phyloP scores from a whole-genome alignment of 2,113 vertebrate genomes.

The Paralichthys olivaceus region DNA sequence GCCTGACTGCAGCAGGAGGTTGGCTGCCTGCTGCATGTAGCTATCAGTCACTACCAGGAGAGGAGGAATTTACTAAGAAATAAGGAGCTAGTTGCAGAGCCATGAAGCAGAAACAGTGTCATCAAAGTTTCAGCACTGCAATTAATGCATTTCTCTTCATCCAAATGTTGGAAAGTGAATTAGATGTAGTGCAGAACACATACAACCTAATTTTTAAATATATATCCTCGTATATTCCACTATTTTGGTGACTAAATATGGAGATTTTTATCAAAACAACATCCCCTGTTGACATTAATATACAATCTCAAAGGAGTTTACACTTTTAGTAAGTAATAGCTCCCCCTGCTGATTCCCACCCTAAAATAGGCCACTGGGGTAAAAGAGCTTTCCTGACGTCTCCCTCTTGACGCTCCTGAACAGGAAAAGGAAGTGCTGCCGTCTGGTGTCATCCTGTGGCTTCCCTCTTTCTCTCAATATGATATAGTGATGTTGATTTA shows the following conservation, averaged over 20 bases:
- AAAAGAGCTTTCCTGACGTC: slow-evolving; percentile 17
- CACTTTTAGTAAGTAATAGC: slow-evolving; percentile 63
- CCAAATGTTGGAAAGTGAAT: neutral
- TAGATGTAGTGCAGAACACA: neutral
- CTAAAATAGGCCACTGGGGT: slow-evolving; percentile 38
- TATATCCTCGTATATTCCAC: neutral
- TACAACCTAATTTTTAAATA: neutral
- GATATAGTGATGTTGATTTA: slow-evolving; percentile 2
- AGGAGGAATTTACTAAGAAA: neutral
- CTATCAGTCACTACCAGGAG: slow-evolving; percentile 14
- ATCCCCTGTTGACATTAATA: slow-evolving; percentile 13
- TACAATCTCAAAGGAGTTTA: slow-evolving; percentile 16
- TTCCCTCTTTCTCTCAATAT: neutral
- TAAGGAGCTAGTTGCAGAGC: neutral
- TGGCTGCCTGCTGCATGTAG: slow-evolving; percentile 36
- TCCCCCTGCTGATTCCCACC: slow-evolving; percentile 70
- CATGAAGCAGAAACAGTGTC: neutral
- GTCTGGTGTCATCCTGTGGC: slow-evolving; percentile 22
- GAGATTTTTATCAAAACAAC: slow-evolving; percentile 6
- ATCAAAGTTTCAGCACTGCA: neutral
- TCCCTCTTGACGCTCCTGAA: slow-evolving; percentile 28
- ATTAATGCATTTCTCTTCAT: slow-evolving; percentile 4
- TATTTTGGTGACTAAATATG: neutral
- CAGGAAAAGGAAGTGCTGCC: slow-evolving; percentile 32
- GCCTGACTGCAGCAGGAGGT: slow-evolving; percentile 40